A percentile compares a stretch with the other conserved stretches of the same genome.
phyloP scores from a whole-genome alignment of 2,888 invertebrate genomes.

The Agapetus fuscipes region DNA sequence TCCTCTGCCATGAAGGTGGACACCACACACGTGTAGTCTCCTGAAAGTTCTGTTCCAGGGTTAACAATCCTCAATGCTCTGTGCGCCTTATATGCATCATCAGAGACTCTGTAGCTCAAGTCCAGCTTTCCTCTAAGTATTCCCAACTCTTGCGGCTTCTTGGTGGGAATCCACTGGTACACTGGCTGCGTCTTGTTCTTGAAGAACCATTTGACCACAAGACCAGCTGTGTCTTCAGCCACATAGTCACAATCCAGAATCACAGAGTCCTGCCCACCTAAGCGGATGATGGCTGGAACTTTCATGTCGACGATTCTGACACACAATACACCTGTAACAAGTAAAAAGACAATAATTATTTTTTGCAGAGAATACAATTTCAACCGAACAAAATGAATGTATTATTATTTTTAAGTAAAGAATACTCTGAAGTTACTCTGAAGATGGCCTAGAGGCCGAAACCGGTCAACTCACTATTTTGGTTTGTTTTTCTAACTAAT shows the following conservation, averaged over 20 bases:
- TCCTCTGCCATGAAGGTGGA: conserved; percentile 61
- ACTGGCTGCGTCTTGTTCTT: conserved; percentile 55
- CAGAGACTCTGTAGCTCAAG: conserved; percentile 52
- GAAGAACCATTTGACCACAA: conserved; percentile 70
- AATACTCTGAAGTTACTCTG: no score
- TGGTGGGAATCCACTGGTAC: conserved; percentile 74
- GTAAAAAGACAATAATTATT: conserved; percentile 1
- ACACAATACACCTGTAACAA: conserved; percentile 44
- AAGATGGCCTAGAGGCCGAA: no score
- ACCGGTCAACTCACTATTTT: no score
- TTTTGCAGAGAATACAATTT: not conserved
- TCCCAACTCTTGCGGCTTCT: conserved; percentile 56
- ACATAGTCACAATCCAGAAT: conserved; percentile 66
- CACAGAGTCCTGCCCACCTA: conserved; percentile 46
- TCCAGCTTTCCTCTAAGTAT: conserved; percentile 47
- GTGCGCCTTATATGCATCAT: conserved; percentile 57
- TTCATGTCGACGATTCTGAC: conserved; percentile 50
- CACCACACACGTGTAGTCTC: conserved; percentile 64
- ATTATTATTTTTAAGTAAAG: no score
- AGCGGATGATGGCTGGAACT: conserved; percentile 50
- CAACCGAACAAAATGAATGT: not conserved
- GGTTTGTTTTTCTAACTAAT: no score
- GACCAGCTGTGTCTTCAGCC: conserved; percentile 51
- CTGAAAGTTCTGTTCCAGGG: conserved; percentile 59
- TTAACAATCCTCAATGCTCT: conserved; percentile 59